Evolutionary conservation across 2,888 invertebrate species (phyloP).

Genomic region (Toxonevra muliebris): DNA sequence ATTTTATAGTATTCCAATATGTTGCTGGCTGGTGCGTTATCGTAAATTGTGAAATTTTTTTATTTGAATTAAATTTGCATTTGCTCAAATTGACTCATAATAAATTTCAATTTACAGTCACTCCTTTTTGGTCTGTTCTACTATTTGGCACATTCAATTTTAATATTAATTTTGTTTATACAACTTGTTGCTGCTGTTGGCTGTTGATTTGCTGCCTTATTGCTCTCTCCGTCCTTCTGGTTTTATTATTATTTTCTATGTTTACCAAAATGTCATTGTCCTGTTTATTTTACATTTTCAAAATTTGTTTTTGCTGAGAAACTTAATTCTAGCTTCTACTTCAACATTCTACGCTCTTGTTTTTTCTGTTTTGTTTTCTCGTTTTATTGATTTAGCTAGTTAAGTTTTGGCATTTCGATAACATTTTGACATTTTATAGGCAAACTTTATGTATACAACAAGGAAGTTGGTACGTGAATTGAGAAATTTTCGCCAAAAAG

Average conservation of each 20-base stretch:
- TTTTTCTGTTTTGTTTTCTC: conserved; percentile 20
- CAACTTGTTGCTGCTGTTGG: conserved; percentile 31
- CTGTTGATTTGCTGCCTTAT: conserved; percentile 26
- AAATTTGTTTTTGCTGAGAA: conserved; percentile 17
- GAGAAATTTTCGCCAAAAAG: conserved; percentile 18
- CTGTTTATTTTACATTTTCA: neutral
- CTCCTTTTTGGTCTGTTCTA: too few relatives aligned
- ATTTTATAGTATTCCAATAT: too few relatives aligned
- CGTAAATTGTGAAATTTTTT: too few relatives aligned
- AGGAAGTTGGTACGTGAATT: neutral
- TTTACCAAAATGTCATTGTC: neutral
- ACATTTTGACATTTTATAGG: conserved; percentile 30
- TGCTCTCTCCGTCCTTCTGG: conserved; percentile 9
- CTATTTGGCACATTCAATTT: conserved; percentile 16
- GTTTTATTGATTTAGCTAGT: conserved; percentile 27
- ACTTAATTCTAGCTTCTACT: conserved; percentile 14
- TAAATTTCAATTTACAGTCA: too few relatives aligned
- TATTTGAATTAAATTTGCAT: too few relatives aligned
- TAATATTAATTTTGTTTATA: conserved; percentile 41
- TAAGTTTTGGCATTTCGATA: conserved; percentile 26
- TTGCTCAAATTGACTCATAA: too few relatives aligned
- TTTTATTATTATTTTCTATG: neutral
- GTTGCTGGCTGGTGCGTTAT: too few relatives aligned
- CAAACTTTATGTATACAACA: conserved; percentile 15
- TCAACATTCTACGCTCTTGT: conserved; percentile 4